phyloP scores from a whole-genome alignment of 2,113 vertebrate genomes.

The Verasper variegatus region DNA sequence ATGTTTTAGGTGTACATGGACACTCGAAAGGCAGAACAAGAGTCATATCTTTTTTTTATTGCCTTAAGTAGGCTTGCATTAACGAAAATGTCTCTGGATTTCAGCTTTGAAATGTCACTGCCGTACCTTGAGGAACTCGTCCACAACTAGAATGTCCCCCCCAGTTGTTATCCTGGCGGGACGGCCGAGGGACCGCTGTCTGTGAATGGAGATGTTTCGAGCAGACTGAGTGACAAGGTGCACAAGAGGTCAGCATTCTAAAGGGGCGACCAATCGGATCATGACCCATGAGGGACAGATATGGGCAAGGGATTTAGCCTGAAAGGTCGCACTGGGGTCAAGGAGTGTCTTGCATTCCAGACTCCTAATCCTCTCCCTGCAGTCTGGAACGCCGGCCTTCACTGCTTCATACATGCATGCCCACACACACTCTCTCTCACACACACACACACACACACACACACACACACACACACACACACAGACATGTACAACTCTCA shows the following conservation, averaged over 20 bases:
- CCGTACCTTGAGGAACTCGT: slow-evolving; percentile 11
- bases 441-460: too few relatives aligned
- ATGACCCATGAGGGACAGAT: slow-evolving; percentile 80
- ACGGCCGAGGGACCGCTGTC: slow-evolving; percentile 47
- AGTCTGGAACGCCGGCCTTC: slow-evolving; percentile 72
- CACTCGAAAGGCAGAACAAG: slow-evolving; percentile 74
- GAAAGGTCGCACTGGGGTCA: slow-evolving; percentile 76
- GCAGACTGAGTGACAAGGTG: slow-evolving; percentile 71
- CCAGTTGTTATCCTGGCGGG: slow-evolving; percentile 50
- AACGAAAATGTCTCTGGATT: slow-evolving; percentile 44
- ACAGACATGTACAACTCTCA: slow-evolving; percentile 29
- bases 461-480: slow-evolving; percentile 31
- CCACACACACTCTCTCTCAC: slow-evolving; percentile 41
- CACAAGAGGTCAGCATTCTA: slow-evolving; percentile 77
- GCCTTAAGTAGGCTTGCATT: slow-evolving; percentile 59
- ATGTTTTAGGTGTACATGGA: slow-evolving; percentile 80
- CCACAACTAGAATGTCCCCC: slow-evolving; percentile 12
- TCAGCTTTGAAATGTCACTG: slow-evolving; percentile 39
- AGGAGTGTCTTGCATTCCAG: slow-evolving; percentile 80
- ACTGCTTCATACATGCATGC: slow-evolving; percentile 50
- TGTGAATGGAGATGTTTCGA: slow-evolving; percentile 68
- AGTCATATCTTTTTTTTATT: slow-evolving; percentile 41
- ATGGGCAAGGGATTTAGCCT: slow-evolving; percentile 77
- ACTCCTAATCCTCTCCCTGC: slow-evolving; percentile 79
- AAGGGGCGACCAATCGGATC: slow-evolving; percentile 80